phyloP scores from a whole-genome alignment of 2,888 invertebrate species.

The Baronia brevicornis region DNA sequence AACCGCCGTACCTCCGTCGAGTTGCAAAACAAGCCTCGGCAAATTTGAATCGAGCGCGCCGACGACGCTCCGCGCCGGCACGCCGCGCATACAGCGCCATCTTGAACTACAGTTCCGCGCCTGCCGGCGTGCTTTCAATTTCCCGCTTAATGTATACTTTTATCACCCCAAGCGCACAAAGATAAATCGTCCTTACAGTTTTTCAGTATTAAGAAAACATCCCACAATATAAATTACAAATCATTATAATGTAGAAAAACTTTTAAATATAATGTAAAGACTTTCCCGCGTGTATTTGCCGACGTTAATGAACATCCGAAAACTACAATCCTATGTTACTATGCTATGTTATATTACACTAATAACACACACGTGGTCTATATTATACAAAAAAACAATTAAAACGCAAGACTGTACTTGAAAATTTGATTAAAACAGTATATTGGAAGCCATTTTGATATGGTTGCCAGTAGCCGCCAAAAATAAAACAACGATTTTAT shows the following conservation, averaged over 20 bases:
- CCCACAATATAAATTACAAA: no score
- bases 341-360: slow-evolving; percentile 19
- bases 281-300: slow-evolving; percentile 60
- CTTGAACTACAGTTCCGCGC: slow-evolving; percentile 53
- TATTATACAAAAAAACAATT: slow-evolving; percentile 28
- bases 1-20: slow-evolving; percentile 38
- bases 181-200: no score
- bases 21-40: slow-evolving; percentile 60
- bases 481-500: slow-evolving; percentile 35
- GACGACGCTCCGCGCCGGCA: slow-evolving; percentile 58
- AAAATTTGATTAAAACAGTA: slow-evolving; percentile 20
- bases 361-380: slow-evolving; percentile 13
- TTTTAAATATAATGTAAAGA: slow-evolving; percentile 5
- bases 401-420: no score
- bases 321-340: slow-evolving; percentile 32
- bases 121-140: slow-evolving; percentile 54
- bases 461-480: slow-evolving; percentile 67
- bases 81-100: slow-evolving; percentile 71
- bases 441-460: slow-evolving; percentile 77
- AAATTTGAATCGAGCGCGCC: slow-evolving; percentile 64
- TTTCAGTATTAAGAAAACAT: no score
- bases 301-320: slow-evolving; percentile 39
- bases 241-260: background rate
- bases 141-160: slow-evolving; percentile 21
- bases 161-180: no score